Evolutionary conservation across 1,140 invertebrate species (phyloP).

Genomic region (Drosophila biarmipes): DNA sequence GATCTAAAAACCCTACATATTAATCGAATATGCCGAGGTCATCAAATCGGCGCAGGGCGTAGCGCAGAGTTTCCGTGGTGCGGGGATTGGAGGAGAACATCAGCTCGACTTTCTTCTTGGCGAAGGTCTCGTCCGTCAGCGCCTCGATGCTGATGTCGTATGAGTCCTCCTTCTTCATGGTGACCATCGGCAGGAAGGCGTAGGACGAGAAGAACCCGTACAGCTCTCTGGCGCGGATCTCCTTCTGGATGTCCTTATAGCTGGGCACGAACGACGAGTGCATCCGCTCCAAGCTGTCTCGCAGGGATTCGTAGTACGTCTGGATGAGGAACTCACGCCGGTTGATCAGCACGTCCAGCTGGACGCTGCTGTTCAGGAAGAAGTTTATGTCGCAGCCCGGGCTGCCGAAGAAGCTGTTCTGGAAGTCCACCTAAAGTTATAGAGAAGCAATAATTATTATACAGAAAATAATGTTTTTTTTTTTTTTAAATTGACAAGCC

Average conservation of each 20-base stretch:
- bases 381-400: conserved; percentile 82
- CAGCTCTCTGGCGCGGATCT: conserved; percentile 67
- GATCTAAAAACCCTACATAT: not conserved
- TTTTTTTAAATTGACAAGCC: too few species aligned
- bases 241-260: conserved; percentile 63
- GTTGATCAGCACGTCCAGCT: conserved; percentile 72
- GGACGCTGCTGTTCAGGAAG: conserved; percentile 81
- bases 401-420: conserved; percentile 80
- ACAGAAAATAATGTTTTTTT: too few species aligned
- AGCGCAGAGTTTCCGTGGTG: conserved; percentile 72
- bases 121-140: conserved; percentile 68
- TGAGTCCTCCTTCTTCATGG: conserved; percentile 81
- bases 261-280: conserved; percentile 66
- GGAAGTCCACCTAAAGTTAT: conserved; percentile 72
- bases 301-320: conserved; percentile 69
- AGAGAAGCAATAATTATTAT: not conserved
- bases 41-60: conserved; percentile 72
- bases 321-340: conserved; percentile 72
- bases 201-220: conserved; percentile 80
- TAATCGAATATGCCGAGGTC: conserved; percentile 77
- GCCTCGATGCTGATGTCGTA: conserved; percentile 76
- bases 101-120: conserved; percentile 75
- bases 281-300: conserved; percentile 65
- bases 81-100: conserved; percentile 83
- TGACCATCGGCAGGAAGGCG: conserved; percentile 79